A percentile compares a stretch with the other conserved stretches of the same genome.
Conservation (phyloP, 2,888 invertebrate species). For the Melinopterus prodromus region DNA sequence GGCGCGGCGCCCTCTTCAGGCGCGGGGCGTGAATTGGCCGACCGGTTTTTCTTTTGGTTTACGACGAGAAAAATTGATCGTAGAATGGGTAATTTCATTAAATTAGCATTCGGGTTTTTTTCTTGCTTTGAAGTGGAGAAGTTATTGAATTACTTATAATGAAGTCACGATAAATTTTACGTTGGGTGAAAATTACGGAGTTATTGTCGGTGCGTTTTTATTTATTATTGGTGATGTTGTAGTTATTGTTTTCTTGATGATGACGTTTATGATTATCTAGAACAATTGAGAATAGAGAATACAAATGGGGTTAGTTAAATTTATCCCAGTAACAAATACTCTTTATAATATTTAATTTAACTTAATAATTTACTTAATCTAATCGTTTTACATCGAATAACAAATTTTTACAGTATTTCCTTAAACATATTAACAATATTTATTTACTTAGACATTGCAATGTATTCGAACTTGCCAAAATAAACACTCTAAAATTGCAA, state of each 20-base stretch:
- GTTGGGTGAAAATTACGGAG: neutral
- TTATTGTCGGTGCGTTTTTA: neutral
- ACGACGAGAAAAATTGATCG: neutral
- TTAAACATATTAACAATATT: too few relatives aligned
- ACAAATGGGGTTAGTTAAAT: too few relatives aligned
- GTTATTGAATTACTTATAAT: neutral
- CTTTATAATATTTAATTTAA: too few relatives aligned
- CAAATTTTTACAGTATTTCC: too few relatives aligned
- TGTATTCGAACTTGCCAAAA: too few relatives aligned
- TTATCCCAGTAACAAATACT: too few relatives aligned
- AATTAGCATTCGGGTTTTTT: neutral
- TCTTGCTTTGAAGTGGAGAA: neutral
- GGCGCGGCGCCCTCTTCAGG: neutral
- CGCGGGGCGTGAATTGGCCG: neutral
- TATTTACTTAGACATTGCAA: too few relatives aligned
- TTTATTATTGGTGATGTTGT: neutral
- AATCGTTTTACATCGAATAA: too few relatives aligned
- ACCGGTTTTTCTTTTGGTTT: neutral
- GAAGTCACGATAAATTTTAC: neutral
- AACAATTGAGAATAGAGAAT: too few relatives aligned
- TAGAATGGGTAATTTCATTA: neutral
- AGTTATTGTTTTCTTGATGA: neutral
- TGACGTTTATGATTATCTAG: too few relatives aligned
- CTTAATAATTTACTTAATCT: too few relatives aligned
- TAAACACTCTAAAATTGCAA: too few relatives aligned